Base-by-base conservation (phyloP, 2,113 vertebrate genomes). In the Cyphomyrus discorhynchus region DNA sequence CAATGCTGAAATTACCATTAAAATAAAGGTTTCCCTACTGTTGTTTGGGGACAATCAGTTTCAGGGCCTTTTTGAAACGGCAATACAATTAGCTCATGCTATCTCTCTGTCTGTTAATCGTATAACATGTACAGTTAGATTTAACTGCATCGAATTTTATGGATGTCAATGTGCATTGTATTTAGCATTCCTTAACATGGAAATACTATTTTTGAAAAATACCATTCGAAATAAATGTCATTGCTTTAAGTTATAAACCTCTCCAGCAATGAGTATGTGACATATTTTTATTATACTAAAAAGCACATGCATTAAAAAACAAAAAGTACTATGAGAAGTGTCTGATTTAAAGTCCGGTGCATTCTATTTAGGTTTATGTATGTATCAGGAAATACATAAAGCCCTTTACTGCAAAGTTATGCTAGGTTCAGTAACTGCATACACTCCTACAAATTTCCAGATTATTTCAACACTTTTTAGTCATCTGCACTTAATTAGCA, bases 401-500 rank as follows among this genome's bases (percentile, higher is more conserved):
- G 10, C 15, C 74, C 15, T 19, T 15, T 42, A 80, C 27, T 35
- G 49, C 46, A 52, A 86, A 86, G 84, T 17, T 53, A 5, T 42
- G 15, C 56, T 88, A 62, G 39, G 31, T 24, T 58, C 7, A 0
- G n/a, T 86, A 53, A 10, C 47, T 15, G 24, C 21, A 35, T 24
- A 42, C n/a, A 45, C 3, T 66, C 35, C 10, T 62, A 31, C 50
- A 87, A 56, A 13, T 66, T 15, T 46, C 9, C 9, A 42, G 52
- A 27, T 62, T 88, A 88, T 66, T n/a, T 50, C 21, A 27, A 45
- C 7, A 17, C 42, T 88, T 88, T 62, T 45, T 88, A 66, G 35
- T 88, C 52, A 62, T 58, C 19, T 27, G 39, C 53, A 88, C 56
- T 88, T 88, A 88, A 88, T 88, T 88, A 88, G 42, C 87, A 88